These are phyloP conservation scores for Condylostylus longicornis DNA, from an alignment of 1,140 invertebrate species.

Conservation along the genomic window DNA sequence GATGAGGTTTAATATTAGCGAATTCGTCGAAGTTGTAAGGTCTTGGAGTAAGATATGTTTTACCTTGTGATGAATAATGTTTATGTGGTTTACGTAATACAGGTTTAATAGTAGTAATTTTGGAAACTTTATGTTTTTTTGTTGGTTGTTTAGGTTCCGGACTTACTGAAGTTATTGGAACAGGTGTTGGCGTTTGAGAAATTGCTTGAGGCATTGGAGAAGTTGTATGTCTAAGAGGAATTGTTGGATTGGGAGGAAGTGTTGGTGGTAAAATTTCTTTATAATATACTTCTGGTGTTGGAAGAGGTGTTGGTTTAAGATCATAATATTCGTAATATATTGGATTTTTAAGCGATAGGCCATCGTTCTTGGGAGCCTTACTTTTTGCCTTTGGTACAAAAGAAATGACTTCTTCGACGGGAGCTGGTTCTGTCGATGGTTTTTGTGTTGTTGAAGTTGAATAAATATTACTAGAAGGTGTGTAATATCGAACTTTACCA, in stretches of 20 bases:
- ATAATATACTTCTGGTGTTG: constrained; percentile 12
- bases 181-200: too few relatives aligned
- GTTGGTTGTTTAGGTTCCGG: constrained; percentile 9
- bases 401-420: constrained; percentile 2
- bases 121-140: constrained; percentile 15
- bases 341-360: constrained; percentile 22
- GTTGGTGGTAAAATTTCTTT: constrained; percentile 6
- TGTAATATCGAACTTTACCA: neutral
- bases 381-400: constrained; percentile 16
- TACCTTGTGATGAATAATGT: neutral
- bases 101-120: neutral
- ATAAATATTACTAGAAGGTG: neutral
- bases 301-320: constrained; percentile 14
- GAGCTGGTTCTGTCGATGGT: constrained; percentile 4
- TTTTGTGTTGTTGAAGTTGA: constrained; percentile 2
- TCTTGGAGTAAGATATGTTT: constrained; percentile 5
- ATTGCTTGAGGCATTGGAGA: too few relatives aligned
- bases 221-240: too few relatives aligned
- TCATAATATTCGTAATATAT: constrained; percentile 32
- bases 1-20: constrained; percentile 32
- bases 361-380: constrained; percentile 7
- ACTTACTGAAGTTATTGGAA: neutral
- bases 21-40: constrained; percentile 10
- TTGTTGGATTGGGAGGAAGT: constrained; percentile 10
- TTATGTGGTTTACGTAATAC: neutral